These are phyloP conservation scores for Caiman crocodilus DNA, from an alignment of 2,797 vertebrate genomes.

Conservation along the genomic window DNA sequence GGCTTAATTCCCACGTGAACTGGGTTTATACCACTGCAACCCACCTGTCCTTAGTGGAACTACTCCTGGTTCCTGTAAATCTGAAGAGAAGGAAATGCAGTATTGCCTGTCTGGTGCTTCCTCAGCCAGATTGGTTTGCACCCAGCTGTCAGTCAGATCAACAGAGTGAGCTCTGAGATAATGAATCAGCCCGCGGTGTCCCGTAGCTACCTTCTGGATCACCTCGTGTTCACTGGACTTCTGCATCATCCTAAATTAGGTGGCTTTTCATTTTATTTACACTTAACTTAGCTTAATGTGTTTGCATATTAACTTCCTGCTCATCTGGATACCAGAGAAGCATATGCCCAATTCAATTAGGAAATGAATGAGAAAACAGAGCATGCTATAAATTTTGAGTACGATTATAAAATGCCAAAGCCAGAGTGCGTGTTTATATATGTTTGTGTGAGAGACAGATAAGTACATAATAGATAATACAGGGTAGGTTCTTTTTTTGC, in stretches of 20 bases:
- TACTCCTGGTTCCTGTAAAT: neutral
- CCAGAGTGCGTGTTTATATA: neutral
- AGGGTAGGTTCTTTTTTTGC: neutral
- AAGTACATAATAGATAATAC: neutral
- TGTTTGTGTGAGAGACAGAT: neutral
- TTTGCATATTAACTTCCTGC: conserved; percentile 79
- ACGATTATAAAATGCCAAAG: conserved; percentile 21
- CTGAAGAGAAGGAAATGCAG: neutral
- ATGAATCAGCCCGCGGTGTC: conserved; percentile 11
- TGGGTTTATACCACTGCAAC: neutral
- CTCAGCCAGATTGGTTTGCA: neutral
- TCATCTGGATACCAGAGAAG: conserved; percentile 77
- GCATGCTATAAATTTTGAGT: conserved; percentile 54
- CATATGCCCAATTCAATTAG: conserved; percentile 81
- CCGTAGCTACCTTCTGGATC: conserved; percentile 4
- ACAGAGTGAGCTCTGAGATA: conserved; percentile 11
- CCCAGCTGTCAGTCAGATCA: conserved; percentile 50
- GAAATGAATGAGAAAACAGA: conserved; percentile 55
- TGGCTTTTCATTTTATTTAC: conserved; percentile 72
- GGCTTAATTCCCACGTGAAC: rapidly evolving
- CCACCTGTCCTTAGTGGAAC: neutral
- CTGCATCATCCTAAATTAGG: conserved; percentile 57
- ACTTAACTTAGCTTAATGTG: conserved; percentile 75
- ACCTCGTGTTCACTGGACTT: neutral
- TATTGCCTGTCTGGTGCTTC: neutral